Evolutionary conservation across 2,113 vertebrate species (phyloP).

Genomic region (Percina caprodes): DNA sequence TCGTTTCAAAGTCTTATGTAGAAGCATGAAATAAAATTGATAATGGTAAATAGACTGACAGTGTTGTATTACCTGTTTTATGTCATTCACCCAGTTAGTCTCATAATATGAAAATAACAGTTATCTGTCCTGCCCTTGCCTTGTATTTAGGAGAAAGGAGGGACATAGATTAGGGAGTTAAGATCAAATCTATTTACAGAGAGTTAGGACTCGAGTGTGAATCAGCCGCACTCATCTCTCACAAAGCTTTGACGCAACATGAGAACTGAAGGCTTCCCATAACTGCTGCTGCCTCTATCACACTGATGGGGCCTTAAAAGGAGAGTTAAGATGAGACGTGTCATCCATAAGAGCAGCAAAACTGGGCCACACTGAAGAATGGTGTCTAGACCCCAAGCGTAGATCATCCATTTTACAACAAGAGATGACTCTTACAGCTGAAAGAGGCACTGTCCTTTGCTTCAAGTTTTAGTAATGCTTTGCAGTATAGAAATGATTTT

Average conservation of each 20-base stretch:
- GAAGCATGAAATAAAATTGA: conserved; percentile 8
- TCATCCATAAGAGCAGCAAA: conserved; percentile 68
- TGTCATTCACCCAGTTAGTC: neutral
- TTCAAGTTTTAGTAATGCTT: conserved; percentile 61
- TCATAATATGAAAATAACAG: neutral
- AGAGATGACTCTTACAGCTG: conserved; percentile 48
- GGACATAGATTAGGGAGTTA: conserved; percentile 14
- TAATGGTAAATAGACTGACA: conserved; percentile 11
- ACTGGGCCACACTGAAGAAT: conserved; percentile 72
- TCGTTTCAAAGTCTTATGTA: conserved; percentile 1
- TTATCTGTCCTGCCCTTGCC: conserved; percentile 11
- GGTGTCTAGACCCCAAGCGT: conserved; percentile 62
- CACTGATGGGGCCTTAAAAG: conserved; percentile 66
- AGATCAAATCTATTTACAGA: conserved; percentile 61
- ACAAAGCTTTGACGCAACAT: conserved; percentile 59
- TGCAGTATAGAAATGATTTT: conserved; percentile 52
- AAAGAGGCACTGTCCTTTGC: conserved; percentile 52
- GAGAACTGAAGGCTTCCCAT: conserved; percentile 59
- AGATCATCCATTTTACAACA: conserved; percentile 73
- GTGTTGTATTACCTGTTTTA: neutral
- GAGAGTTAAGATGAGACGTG: conserved; percentile 61
- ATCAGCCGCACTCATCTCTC: conserved; percentile 62
- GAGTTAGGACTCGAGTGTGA: conserved; percentile 61
- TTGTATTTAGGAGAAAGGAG: conserved; percentile 25
- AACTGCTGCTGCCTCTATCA: conserved; percentile 59